Conservation (phyloP, 2,888 invertebrate species). For the Tetrapedia diversipes region DNA sequence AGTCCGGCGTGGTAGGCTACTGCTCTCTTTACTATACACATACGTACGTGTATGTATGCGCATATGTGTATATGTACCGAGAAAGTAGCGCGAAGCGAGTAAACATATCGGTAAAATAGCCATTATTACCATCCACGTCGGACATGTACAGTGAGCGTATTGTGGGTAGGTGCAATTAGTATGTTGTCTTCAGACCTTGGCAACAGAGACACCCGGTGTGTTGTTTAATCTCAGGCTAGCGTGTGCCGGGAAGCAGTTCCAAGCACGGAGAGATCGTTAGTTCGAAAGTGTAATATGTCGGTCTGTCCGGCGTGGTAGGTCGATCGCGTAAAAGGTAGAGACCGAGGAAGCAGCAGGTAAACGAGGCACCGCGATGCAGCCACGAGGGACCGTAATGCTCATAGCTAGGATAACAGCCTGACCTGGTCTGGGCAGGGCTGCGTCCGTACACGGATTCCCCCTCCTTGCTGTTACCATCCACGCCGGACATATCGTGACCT, state of each 20-base stretch:
- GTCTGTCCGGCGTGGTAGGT: slow-evolving; percentile 75
- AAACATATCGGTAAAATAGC: slow-evolving; percentile 7
- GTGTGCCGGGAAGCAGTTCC: slow-evolving; percentile 15
- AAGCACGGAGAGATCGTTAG: slow-evolving; percentile 15
- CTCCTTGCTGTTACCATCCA: slow-evolving; percentile 93
- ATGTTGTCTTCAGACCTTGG: slow-evolving; percentile 9
- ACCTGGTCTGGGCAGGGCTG: slow-evolving; percentile 89
- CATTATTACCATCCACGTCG: slow-evolving; percentile 59
- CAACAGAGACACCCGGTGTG: background rate
- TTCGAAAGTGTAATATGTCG: slow-evolving; percentile 62
- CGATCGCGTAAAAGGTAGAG: slow-evolving; percentile 75
- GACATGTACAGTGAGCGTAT: slow-evolving; percentile 47
- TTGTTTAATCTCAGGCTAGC: slow-evolving; percentile 10
- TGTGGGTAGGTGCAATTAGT: slow-evolving; percentile 81
- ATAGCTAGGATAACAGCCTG: slow-evolving; percentile 91
- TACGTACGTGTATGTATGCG: background rate
- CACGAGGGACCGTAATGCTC: slow-evolving; percentile 86
- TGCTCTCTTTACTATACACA: slow-evolving; percentile 22
- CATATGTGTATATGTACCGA: background rate
- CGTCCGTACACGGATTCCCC: slow-evolving; percentile 85
- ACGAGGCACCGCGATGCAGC: slow-evolving; percentile 84
- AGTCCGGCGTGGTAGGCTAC: slow-evolving; percentile 62
- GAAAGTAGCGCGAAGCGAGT: slow-evolving; percentile 33
- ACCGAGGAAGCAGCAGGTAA: slow-evolving; percentile 77
- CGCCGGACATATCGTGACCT: slow-evolving; percentile 96